These are phyloP conservation scores for Cebus imitator DNA, from an alignment of 2,113 vertebrate genomes.

Conservation along the genomic window DNA sequence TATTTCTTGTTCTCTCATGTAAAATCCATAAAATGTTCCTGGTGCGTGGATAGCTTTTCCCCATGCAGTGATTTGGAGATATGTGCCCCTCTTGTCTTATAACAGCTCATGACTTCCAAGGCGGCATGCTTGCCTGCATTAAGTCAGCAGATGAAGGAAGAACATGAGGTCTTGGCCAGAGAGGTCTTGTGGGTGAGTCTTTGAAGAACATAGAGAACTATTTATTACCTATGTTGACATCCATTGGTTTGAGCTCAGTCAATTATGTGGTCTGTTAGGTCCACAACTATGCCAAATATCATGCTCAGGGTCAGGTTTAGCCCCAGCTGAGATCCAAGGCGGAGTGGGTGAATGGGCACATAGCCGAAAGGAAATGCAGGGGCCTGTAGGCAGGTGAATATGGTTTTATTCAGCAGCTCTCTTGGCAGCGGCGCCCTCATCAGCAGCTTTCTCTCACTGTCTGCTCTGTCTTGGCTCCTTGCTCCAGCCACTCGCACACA, in stretches of 20 bases:
- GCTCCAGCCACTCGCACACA: no score
- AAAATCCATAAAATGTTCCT: neutral
- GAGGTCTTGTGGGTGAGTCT: neutral
- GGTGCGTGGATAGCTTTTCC: neutral
- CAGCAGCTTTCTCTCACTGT: no score
- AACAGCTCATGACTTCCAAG: neutral
- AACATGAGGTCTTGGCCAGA: neutral
- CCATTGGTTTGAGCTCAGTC: fast-evolving
- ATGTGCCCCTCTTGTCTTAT: neutral
- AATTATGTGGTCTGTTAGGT: neutral
- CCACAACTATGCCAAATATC: no score
- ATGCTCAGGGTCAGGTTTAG: no score
- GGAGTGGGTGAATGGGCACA: no score
- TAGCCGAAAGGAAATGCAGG: no score
- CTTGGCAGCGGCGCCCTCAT: no score
- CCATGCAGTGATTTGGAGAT: fast-evolving
- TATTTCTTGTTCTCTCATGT: neutral
- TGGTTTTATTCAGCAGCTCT: no score
- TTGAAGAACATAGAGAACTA: no score
- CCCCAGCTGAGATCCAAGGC: no score
- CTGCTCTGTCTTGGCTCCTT: no score
- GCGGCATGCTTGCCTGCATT: fast-evolving
- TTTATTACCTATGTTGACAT: fast-evolving
- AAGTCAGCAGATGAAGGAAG: neutral
- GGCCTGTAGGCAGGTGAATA: no score